Conservation (phyloP, 2,113 vertebrate genomes). For the Mola mola region DNA sequence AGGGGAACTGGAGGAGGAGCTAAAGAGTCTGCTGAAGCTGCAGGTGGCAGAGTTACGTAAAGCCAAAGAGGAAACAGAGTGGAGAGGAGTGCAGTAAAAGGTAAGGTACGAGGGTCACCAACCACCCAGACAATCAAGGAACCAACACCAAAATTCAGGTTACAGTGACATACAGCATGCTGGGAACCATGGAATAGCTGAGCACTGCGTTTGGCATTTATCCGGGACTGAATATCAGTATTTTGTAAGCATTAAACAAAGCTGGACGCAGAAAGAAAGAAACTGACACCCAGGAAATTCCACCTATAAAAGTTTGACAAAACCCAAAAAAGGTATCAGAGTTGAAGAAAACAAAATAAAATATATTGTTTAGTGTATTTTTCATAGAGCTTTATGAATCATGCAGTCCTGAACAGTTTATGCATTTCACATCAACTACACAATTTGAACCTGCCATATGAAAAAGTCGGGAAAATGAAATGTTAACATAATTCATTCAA, state of each 20-base stretch:
- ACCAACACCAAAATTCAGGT: conserved; percentile 39
- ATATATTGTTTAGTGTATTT: too few species aligned
- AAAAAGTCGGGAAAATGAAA: too few species aligned
- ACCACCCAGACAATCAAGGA: conserved; percentile 40
- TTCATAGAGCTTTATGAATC: too few species aligned
- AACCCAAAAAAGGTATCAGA: too few species aligned
- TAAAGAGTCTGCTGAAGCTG: conserved; percentile 98
- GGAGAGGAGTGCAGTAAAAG: conserved; percentile 42
- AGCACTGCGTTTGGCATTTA: conserved; percentile 8
- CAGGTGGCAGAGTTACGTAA: conserved; percentile 42
- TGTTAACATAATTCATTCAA: too few species aligned
- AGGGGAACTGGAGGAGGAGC: conserved; percentile 86
- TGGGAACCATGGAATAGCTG: conserved; percentile 48
- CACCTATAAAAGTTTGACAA: too few species aligned
- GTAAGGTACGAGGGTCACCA: conserved; percentile 58
- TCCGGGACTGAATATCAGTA: background rate
- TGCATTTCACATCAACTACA: too few species aligned
- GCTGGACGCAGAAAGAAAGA: too few species aligned
- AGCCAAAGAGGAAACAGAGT: conserved; percentile 33
- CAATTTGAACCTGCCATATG: too few species aligned
- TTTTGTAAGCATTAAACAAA: background rate
- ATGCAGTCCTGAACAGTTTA: too few species aligned
- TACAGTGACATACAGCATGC: conserved; percentile 62
- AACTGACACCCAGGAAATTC: too few species aligned
- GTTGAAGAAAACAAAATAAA: too few species aligned